phyloP scores from a whole-genome alignment of 2,113 vertebrate genomes.

The Willisornis vidua region DNA sequence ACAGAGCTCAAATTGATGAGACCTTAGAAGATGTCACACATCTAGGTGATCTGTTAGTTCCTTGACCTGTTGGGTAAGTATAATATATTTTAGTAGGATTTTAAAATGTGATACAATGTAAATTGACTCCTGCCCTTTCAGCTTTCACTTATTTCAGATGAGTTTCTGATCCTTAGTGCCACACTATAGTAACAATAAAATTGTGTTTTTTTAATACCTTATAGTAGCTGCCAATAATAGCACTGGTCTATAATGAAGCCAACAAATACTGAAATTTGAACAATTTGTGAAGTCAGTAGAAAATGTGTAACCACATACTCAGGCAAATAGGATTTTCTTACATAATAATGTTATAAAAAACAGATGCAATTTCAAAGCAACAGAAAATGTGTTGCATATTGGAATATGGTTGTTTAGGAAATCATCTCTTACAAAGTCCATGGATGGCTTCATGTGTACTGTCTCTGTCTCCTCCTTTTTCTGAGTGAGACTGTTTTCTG shows the following conservation, averaged over 20 bases:
- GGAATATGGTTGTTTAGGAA: background rate
- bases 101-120: background rate
- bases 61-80: background rate
- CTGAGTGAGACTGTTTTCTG: background rate
- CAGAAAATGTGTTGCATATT: conserved; percentile 2
- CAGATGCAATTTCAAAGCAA: conserved; percentile 60
- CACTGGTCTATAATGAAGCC: conserved; percentile 48
- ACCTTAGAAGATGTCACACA: background rate
- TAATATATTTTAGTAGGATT: background rate
- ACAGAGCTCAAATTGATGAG: background rate
- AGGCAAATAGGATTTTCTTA: conserved; percentile 52
- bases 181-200: conserved; percentile 1
- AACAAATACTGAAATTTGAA: conserved; percentile 64
- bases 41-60: background rate
- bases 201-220: conserved; percentile 4
- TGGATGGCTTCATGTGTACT: background rate
- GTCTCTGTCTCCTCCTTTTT: background rate
- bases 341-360: conserved; percentile 54
- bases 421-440: background rate
- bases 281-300: conserved; percentile 70
- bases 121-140: background rate
- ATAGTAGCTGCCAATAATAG: conserved; percentile 44
- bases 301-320: conserved; percentile 59
- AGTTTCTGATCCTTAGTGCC: conserved; percentile 29
- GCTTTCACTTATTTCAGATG: background rate